Evolutionary conservation across 2,797 vertebrate genomes (phyloP).

Genomic region (Clarias pachynema): DNA sequence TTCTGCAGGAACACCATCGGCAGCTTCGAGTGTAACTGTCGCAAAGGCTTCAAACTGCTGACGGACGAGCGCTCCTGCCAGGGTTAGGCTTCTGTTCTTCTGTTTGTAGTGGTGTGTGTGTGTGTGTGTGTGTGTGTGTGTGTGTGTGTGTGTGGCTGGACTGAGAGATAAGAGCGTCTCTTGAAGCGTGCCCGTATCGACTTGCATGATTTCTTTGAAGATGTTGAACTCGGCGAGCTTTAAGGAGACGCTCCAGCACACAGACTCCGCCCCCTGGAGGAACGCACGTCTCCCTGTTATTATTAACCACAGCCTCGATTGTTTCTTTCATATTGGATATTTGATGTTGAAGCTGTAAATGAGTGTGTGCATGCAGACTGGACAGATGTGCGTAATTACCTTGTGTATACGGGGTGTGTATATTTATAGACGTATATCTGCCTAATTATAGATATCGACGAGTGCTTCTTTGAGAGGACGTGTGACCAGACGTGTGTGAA

Average conservation of each 20-base stretch:
- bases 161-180: slow-evolving; percentile 53
- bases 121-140: slow-evolving; percentile 11
- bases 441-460: slow-evolving; percentile 91
- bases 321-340: slow-evolving; percentile 38
- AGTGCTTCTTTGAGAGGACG: slow-evolving; percentile 93
- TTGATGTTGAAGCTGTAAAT: slow-evolving; percentile 34
- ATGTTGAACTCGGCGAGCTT: slow-evolving; percentile 57
- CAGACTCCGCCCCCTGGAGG: slow-evolving; percentile 34
- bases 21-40: slow-evolving; percentile 98
- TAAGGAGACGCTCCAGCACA: slow-evolving; percentile 35
- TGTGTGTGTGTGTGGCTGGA: slow-evolving; percentile 12
- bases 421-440: not conserved
- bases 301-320: slow-evolving; percentile 33
- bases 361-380: not conserved
- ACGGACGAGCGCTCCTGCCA: slow-evolving; percentile 96
- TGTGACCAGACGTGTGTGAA: slow-evolving; percentile 97
- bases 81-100: slow-evolving; percentile 76
- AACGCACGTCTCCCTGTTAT: slow-evolving; percentile 48
- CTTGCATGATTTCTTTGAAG: slow-evolving; percentile 63
- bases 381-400: slow-evolving; percentile 25
- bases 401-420: not conserved
- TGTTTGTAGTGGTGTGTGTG: slow-evolving; percentile 34
- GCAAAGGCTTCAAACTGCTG: slow-evolving; percentile 95
- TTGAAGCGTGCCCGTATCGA: slow-evolving; percentile 52
- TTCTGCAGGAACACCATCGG: slow-evolving; percentile 97